Base-by-base conservation (phyloP, 2,113 vertebrate species). In the Thomomys bottae region DNA sequence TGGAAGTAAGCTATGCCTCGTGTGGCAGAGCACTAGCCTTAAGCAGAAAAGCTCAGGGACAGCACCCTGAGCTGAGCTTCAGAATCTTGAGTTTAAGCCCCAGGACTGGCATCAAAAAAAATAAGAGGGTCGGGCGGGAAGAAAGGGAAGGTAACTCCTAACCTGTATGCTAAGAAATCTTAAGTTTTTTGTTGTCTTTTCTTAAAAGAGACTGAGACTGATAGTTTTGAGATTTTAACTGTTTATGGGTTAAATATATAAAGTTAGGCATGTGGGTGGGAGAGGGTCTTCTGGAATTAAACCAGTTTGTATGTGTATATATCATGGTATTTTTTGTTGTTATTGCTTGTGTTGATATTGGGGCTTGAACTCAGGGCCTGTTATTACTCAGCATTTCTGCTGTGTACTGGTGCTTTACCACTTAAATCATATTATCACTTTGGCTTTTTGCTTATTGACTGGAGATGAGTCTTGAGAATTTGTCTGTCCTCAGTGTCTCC, bases 121-220 rank as follows among this genome's bases (percentile, higher is more conserved):
- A n/a, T 9, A 66, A n/a, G 66, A 8, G 14, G 32, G 32, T 28
- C 11, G n/a, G 15, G 34, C 17, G 67, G n/a, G n/a, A 20, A n/a
- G 67, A 34, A 20, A 6, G 68, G 21, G 20, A 59, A 18, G 15
- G 17, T 17, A 59, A 57, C 30, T 71, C 8, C 26, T 9, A 81
- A 72, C 21, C 18, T 80, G 1, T 76, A 1, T 76, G 26, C 72
- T 72, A 54, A 45, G 57, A 93, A 89, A 76, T 75, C 36, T 42
- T n/a, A n/a, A 76, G 21, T n/a, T 12, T 93, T 91, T 83, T 57
- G 11, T 88, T 91, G 61, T 26, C 34, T 11, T 88, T 15, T 17
- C 45, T 77, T 72, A 61, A 24, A 64, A 42, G 72, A 11, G 32
- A 61, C 42, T 84, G 61, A 64, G 10, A 84, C 32, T 87, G 54